Conservation (phyloP, 2,888 invertebrate genomes). For the Zonitis immaculata region DNA sequence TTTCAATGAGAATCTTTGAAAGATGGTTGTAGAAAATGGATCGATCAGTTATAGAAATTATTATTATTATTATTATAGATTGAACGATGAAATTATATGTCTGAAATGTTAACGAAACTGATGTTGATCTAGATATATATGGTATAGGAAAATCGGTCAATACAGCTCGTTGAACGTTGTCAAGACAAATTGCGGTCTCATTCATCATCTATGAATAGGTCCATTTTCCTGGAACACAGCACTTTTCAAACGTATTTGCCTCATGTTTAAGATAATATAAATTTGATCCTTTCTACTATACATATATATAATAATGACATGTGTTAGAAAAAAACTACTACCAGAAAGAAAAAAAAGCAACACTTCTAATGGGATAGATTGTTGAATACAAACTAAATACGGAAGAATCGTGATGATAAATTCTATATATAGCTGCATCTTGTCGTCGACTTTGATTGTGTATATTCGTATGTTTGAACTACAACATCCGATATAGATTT, state of each 20-base stretch:
- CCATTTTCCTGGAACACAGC: not conserved
- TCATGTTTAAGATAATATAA: not conserved
- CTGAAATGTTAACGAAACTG: not conserved
- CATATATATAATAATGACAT: too few relatives aligned
- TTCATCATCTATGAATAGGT: constrained; percentile 1
- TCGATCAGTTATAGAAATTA: too few relatives aligned
- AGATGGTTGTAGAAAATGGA: too few relatives aligned
- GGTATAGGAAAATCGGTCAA: not conserved
- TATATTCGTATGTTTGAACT: constrained; percentile 19
- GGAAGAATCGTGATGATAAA: constrained; percentile 24
- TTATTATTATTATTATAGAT: too few relatives aligned
- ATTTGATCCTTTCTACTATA: not conserved
- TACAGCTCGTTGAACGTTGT: not conserved
- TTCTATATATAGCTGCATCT: constrained; percentile 28
- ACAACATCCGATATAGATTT: not conserved
- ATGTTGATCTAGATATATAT: not conserved
- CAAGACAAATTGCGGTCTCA: constrained; percentile 1
- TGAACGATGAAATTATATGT: too few relatives aligned
- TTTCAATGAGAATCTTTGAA: too few relatives aligned
- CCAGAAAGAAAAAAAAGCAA: not conserved
- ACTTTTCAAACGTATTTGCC: not conserved
- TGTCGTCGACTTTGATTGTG: constrained; percentile 20
- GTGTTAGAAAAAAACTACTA: too few relatives aligned
- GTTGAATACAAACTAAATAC: constrained; percentile 20
- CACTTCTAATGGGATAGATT: constrained; percentile 18